Evolutionary conservation across 2,888 invertebrate genomes (phyloP), one percentile per base, ranked within the genome.

Genomic region (Andrena marginata): DNA sequence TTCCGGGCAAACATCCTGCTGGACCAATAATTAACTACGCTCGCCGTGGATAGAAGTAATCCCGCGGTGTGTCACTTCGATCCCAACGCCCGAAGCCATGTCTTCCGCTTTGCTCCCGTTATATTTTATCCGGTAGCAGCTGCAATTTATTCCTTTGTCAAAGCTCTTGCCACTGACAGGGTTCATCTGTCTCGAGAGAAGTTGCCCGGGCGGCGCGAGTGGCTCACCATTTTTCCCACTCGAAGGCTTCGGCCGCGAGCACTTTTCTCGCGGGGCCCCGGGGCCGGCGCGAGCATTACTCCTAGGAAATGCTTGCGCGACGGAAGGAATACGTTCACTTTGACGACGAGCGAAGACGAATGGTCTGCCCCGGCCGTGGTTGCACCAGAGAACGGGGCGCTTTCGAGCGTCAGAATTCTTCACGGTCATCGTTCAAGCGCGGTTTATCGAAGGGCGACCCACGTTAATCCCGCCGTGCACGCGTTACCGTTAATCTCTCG

Each of bases 131-230:
- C 31, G 42, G 8, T 7, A 0, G n/a, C 48, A 20, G 23, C 23
- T 33, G 33, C 48, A 71, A 77, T 77, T 64, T 48, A 42, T 77
- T 71, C 48, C 23, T 48, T 71, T 6, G 76, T 31, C 56, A 42
- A 73, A 60, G 64, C 65, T 35, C 23, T 65, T 35, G 42, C 42
- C 31, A 8, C 31, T 64, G 71, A 71, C 56, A 49, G 42, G 54
- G n/a, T 33, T 48, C 63, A 71, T 76, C 76, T n/a, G 35, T 64
- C 54, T 71, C 26, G 3, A n/a, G 7, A 48, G 23, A 26, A 60
- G 29, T 48, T 10, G 23, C 16, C 1, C 4, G 56, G 3, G 26
- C 31, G 68, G 26, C 70, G 10, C 1, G 3, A 49, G 31, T 20
- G 31, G 23, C 48, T 64, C 29, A 56, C 64, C 64, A 64, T 73